Evolutionary conservation across 2,888 invertebrate species (phyloP).

Genomic region (Nephrotoma guestfalica): DNA sequence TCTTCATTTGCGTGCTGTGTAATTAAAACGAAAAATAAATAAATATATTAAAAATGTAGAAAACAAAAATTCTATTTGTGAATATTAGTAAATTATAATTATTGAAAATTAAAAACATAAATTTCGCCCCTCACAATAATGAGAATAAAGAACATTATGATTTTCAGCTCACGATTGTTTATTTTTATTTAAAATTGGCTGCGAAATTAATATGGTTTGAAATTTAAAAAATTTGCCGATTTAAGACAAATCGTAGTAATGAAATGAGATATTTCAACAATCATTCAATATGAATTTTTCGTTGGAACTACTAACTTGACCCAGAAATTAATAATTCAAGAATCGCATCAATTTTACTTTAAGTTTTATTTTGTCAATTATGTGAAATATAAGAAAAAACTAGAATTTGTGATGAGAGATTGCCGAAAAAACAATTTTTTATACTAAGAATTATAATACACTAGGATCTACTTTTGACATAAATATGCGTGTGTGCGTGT

Average conservation of each 20-base stretch:
- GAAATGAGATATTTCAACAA: neutral
- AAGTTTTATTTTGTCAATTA: neutral
- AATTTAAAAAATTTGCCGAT: neutral
- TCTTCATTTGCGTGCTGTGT: slow-evolving; percentile 91
- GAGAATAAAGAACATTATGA: slow-evolving; percentile 5
- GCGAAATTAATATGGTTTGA: neutral
- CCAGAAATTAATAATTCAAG: neutral
- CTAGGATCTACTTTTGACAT: no score
- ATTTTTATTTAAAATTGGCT: neutral
- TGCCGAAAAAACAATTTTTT: neutral
- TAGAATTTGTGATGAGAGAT: neutral
- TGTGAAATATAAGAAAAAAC: neutral
- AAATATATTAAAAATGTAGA: neutral
- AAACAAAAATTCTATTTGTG: neutral
- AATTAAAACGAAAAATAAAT: slow-evolving; percentile 17
- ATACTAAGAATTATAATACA: neutral
- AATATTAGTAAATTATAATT: neutral
- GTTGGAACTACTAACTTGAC: neutral
- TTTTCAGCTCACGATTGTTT: neutral
- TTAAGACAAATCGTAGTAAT: neutral
- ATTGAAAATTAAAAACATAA: neutral
- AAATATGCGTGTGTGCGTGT: no score
- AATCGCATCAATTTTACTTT: neutral
- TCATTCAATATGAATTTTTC: neutral
- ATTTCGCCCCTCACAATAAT: neutral